Evolutionary conservation across 2,113 vertebrate species (phyloP).

Genomic region (Smithornis capensis): DNA sequence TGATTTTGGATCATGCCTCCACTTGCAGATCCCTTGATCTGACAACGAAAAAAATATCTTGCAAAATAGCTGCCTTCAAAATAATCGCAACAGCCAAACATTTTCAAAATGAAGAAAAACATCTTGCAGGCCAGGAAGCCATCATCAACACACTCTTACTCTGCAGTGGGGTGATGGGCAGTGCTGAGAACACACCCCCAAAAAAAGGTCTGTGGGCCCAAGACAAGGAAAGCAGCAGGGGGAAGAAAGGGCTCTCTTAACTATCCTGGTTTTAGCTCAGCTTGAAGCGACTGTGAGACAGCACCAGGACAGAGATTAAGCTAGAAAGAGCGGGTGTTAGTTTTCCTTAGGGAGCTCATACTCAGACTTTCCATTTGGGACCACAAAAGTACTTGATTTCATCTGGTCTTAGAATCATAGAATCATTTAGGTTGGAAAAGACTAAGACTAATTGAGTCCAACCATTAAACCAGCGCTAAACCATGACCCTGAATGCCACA

Average conservation of each 20-base stretch:
- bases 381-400: not conserved
- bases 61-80: not conserved
- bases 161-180: not conserved
- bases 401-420: not conserved
- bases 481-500: not conserved
- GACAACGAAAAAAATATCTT: not conserved
- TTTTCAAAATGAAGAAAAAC: not conserved
- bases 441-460: rapidly evolving
- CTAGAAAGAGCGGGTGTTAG: not conserved
- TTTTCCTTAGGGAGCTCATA: not conserved
- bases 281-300: not conserved
- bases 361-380: not conserved
- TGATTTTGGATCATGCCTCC: rapidly evolving
- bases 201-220: not conserved
- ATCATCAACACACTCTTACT: not conserved
- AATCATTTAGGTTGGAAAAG: not conserved
- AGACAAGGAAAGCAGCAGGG: not conserved
- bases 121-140: not conserved
- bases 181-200: not conserved
- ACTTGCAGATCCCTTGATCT: not conserved
- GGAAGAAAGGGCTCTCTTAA: not conserved
- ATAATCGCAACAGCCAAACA: not conserved
- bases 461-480: not conserved
- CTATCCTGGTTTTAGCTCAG: not conserved
- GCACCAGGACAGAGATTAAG: not conserved